Base-by-base conservation (phyloP, 2,113 vertebrate genomes). In the Crotophaga sulcirostris region DNA sequence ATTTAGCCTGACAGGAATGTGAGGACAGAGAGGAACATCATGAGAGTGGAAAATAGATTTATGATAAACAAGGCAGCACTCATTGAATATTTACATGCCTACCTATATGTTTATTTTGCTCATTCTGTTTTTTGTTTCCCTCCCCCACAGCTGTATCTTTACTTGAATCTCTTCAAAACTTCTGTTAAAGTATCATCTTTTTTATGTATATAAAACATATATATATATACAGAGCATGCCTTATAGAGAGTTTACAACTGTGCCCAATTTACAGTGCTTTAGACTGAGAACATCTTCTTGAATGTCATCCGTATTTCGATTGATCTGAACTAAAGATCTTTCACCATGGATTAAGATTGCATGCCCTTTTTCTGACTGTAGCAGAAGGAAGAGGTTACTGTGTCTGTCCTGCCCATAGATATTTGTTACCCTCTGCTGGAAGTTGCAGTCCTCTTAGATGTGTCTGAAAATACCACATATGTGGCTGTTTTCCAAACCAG, bases 401-500 rank as follows among this genome's bases (percentile, higher is more conserved):
- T 85, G 72, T 62, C 67, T 72, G 31, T 60, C 36, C 62, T 68
- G 54, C 78, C 45, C 24, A 33, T 56, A 54, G 44, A 70, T 72
- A 36, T 56, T 60, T 68, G 42, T 51, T 94, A 45, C 90, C 51
- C 92, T 82, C 40, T 79, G 56, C 62, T 92, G 75, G 63, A 82
- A 90, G 33, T 10, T 85, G 67, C 54, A 26, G 45, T 80, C 49
- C 25, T 84, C 20, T 73, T 62, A 63, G 55, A 54, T 88, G 90
- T 73, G 72, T 96, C 88, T 80, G 92, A 60, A 94, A 90, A 86
- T 49, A 54, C 40, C 0, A 3, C 54, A 4, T 62, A 8, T 11
- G 33, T 76, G 79, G 79, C 94, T 80, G 79, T 63, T 83, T 16
- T 95, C 83, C 90, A 86, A 90, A 83, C 54, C 36, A 62, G 79